Evolutionary conservation across 2,113 vertebrate genomes (phyloP).

Genomic region (Saguinus imperator): DNA sequence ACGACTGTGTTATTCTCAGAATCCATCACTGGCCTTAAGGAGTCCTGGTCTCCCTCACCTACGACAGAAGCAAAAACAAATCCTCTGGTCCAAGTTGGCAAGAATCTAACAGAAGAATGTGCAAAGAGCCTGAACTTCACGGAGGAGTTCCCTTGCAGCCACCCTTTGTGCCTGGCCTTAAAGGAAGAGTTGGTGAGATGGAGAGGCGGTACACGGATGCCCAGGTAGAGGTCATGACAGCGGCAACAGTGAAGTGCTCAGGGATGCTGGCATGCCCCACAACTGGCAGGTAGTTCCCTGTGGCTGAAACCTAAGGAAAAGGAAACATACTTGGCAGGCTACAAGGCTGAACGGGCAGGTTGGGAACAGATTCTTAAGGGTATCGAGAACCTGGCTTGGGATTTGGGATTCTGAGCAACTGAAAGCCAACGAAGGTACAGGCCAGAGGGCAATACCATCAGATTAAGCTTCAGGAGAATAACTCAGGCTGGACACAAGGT

Average conservation of each 20-base stretch:
- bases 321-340: not conserved
- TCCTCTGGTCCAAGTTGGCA: not conserved
- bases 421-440: not conserved
- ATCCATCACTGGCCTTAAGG: not conserved
- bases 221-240: not conserved
- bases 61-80: not conserved
- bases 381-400: rapidly evolving
- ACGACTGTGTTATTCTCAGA: not conserved
- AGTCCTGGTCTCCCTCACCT: not conserved
- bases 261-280: rapidly evolving
- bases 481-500: not conserved
- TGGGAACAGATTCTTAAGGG: not conserved
- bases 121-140: not conserved
- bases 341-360: too few species aligned
- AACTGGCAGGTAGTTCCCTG: too few species aligned
- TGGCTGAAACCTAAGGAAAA: not conserved
- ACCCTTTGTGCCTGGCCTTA: not conserved
- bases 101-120: not conserved
- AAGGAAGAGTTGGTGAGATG: not conserved
- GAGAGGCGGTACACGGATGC: not conserved
- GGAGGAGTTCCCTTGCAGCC: not conserved
- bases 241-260: rapidly evolving
- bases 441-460: not conserved
- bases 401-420: too few species aligned
- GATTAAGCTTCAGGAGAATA: not conserved